A percentile compares a stretch with the other conserved stretches of the same genome.
Conservation (phyloP, 2,797 vertebrate genomes). For the Lutjanus argentimaculatus region DNA sequence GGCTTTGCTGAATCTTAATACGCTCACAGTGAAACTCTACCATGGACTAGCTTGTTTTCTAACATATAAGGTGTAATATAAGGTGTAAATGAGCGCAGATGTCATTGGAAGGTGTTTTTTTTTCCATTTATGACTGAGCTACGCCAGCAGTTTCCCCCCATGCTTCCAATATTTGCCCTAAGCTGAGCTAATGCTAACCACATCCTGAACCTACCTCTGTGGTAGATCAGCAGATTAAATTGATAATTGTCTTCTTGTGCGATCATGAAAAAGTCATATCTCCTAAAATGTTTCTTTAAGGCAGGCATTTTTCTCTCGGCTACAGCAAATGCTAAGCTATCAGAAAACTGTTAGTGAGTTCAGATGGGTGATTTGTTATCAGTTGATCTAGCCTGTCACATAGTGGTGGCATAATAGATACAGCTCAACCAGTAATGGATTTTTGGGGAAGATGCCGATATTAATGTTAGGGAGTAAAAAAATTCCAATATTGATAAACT, state of each 20-base stretch:
- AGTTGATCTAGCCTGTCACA: neutral
- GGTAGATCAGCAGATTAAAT: neutral
- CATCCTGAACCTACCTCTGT: neutral
- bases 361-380: neutral
- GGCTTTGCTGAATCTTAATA: conserved; percentile 3
- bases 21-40: neutral
- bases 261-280: neutral
- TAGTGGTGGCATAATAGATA: neutral
- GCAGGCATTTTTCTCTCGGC: neutral
- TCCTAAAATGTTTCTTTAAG: neutral
- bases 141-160: neutral
- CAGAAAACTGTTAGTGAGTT: neutral
- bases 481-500: too few species aligned
- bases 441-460: too few species aligned
- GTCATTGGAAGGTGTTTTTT: neutral
- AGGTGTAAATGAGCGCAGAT: neutral
- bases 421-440: too few species aligned
- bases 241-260: neutral
- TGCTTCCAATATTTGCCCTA: neutral
- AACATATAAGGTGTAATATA: neutral
- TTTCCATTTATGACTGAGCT: neutral
- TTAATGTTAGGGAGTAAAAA: too few species aligned
- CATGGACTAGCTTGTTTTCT: neutral
- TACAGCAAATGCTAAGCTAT: neutral
- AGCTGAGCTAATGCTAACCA: neutral